Percentiles rank a stretch among this genome's conserved stretches.
Evolutionary conservation across 53 echinoderm and acorn worm genomes (phyloP).

Genomic region (Stichopus horrens): DNA sequence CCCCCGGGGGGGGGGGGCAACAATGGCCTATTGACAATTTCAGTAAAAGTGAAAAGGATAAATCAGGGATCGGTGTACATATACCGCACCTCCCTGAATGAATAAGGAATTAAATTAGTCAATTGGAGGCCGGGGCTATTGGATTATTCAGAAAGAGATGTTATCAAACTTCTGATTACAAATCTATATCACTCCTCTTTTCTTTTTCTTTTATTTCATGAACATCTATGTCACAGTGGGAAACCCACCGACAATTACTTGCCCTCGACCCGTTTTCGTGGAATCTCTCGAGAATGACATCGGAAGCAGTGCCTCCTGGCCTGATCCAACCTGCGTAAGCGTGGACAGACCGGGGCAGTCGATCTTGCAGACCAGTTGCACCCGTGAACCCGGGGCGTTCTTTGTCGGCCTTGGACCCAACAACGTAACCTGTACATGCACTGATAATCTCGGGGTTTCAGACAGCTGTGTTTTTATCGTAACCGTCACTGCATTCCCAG

Average conservation of each 20-base stretch:
- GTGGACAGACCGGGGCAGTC: background rate
- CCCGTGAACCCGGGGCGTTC: background rate
- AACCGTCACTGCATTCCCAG: slow-evolving; percentile 17
- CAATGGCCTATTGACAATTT: too few species aligned
- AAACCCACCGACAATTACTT: background rate
- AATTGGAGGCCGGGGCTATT: too few species aligned
- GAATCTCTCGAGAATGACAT: slow-evolving; percentile 38
- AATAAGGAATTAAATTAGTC: too few species aligned
- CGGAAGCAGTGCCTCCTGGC: slow-evolving; percentile 15
- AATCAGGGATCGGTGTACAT: too few species aligned
- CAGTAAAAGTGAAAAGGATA: too few species aligned
- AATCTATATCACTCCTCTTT: too few species aligned
- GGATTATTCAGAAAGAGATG: too few species aligned
- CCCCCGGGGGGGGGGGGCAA: too few species aligned
- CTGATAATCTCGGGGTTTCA: background rate
- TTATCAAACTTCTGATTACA: too few species aligned
- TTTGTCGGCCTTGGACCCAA: slow-evolving; percentile 13
- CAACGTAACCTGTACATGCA: slow-evolving; percentile 27
- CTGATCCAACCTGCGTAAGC: background rate
- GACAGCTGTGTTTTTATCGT: slow-evolving; percentile 14
- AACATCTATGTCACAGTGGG: background rate
- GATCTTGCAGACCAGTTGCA: background rate
- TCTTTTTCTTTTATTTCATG: background rate
- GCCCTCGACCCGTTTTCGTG: background rate
- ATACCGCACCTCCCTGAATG: too few species aligned